Conservation (phyloP, 2,797 vertebrate genomes). For the Odontamblyopus rebecca region DNA sequence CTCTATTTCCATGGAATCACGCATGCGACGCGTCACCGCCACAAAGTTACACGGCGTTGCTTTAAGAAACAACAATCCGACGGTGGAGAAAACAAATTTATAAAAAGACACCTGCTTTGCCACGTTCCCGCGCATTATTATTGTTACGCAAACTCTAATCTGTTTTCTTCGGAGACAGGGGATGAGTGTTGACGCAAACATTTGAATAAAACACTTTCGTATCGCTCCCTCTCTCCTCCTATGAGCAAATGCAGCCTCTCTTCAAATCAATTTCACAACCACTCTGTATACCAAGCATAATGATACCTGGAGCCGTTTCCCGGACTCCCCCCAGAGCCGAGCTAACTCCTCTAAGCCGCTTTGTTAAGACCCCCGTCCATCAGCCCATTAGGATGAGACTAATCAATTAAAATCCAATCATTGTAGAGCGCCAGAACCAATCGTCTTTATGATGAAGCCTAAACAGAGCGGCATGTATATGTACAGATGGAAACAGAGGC, state of each 20-base stretch:
- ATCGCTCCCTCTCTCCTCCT: background rate
- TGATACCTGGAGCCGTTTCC: background rate
- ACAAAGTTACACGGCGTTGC: no score
- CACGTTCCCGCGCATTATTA: background rate
- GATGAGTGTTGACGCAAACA: background rate
- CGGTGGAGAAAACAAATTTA: conserved; percentile 15
- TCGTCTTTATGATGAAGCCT: conserved; percentile 54
- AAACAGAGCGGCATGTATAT: conserved; percentile 45
- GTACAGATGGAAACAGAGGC: conserved; percentile 55
- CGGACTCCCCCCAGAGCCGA: background rate
- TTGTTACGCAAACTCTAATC: conserved; percentile 12
- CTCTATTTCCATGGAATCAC: no score
- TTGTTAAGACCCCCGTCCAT: conserved; percentile 52
- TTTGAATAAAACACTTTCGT: background rate
- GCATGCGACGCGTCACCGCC: no score
- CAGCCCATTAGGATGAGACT: conserved; percentile 68
- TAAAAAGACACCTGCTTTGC: conserved; percentile 9
- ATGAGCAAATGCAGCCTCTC: background rate
- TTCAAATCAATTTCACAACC: conserved; percentile 10
- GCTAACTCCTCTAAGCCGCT: conserved; percentile 39
- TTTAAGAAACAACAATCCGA: background rate
- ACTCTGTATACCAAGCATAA: conserved; percentile 1
- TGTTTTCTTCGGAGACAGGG: conserved; percentile 22
- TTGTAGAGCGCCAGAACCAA: conserved; percentile 62
- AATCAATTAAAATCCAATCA: conserved; percentile 79